phyloP scores from a whole-genome alignment of 2,888 invertebrate genomes.

The Nebria salina region DNA sequence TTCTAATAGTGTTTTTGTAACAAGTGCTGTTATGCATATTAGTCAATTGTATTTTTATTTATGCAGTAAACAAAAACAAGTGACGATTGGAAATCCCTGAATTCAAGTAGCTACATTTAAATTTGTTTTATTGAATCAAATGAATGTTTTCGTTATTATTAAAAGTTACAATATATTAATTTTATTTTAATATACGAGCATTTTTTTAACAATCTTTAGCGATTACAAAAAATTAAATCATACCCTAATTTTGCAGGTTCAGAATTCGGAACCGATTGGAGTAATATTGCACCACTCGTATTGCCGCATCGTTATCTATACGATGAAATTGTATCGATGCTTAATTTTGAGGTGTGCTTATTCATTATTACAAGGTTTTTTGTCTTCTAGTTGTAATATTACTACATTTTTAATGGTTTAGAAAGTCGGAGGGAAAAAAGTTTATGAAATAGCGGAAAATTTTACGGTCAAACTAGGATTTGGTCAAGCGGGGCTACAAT shows the following conservation, averaged over 20 bases:
- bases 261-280: conserved; percentile 70
- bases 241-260: conserved; percentile 63
- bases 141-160: too few species aligned
- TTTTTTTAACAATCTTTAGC: too few species aligned
- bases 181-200: too few species aligned
- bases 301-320: conserved; percentile 65
- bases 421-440: conserved; percentile 64
- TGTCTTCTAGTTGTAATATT: conserved; percentile 23
- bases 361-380: conserved; percentile 20
- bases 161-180: too few species aligned
- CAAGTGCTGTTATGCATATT: too few species aligned
- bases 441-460: conserved; percentile 65
- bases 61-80: too few species aligned
- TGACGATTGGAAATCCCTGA: too few species aligned
- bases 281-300: conserved; percentile 66
- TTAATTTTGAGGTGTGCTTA: conserved; percentile 53
- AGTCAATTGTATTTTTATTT: too few species aligned
- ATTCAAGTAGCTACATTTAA: too few species aligned
- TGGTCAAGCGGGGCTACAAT: conserved; percentile 62
- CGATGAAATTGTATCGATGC: conserved; percentile 53
- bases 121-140: too few species aligned
- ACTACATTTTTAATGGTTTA: conserved; percentile 53
- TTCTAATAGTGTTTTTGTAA: too few species aligned
- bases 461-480: conserved; percentile 63
- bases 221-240: too few species aligned